Conservation (phyloP, 1,140 invertebrate genomes). For the Spodoptera litura region DNA sequence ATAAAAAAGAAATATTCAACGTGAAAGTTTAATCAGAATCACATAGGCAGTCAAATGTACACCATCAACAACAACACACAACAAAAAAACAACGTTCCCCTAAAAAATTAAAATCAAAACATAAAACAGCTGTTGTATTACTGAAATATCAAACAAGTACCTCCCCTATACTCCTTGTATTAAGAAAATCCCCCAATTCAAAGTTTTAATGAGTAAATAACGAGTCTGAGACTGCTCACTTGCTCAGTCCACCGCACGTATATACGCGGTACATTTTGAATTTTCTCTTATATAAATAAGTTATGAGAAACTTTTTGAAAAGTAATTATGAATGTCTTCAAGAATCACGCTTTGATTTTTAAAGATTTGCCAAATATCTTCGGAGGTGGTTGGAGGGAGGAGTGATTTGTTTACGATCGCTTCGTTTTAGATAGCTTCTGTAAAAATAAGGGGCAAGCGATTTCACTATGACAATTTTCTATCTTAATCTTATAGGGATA, state of each 20-base stretch:
- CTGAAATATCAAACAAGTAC: constrained; percentile 62
- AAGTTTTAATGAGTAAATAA: constrained; percentile 84
- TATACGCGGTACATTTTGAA: constrained; percentile 23
- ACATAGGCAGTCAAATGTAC: neutral
- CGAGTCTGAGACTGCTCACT: constrained; percentile 68
- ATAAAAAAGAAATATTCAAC: no score
- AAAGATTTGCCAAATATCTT: neutral
- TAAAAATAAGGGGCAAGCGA: no score
- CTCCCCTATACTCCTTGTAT: constrained; percentile 62
- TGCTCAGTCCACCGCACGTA: constrained; percentile 62
- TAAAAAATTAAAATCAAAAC: constrained; percentile 3
- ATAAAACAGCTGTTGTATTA: constrained; percentile 59
- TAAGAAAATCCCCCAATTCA: constrained; percentile 69
- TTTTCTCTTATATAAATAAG: constrained; percentile 26
- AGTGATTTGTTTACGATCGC: no score
- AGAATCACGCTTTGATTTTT: constrained; percentile 40
- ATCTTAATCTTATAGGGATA: no score
- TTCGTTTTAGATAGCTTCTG: no score
- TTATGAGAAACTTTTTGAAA: constrained; percentile 15
- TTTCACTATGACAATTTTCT: no score
- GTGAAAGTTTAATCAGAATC: no score
- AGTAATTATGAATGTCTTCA: constrained; percentile 38
- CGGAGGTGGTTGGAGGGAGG: no score
- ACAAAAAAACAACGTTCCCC: neutral
- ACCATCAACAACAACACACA: neutral